These are phyloP conservation scores for Agonopterix heracliana DNA, from an alignment of 2,888 invertebrate species.

Conservation along the genomic window DNA sequence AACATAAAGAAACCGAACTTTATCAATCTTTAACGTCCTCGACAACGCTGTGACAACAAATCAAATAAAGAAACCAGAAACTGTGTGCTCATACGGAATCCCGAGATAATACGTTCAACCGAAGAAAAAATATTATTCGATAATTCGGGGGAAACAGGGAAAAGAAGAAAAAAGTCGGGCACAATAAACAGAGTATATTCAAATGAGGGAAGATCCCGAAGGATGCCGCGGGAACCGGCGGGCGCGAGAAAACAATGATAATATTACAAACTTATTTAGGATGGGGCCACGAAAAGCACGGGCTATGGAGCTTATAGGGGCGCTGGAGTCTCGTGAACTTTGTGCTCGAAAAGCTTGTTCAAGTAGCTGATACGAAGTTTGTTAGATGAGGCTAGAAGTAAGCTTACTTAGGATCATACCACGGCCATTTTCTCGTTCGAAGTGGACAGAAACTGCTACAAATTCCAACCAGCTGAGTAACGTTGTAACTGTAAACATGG, in stretches of 20 bases:
- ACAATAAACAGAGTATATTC: conserved; percentile 70
- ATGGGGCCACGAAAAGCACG: conserved; percentile 33
- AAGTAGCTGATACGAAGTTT: too few species aligned
- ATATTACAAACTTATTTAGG: conserved; percentile 70
- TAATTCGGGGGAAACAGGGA: conserved; percentile 50
- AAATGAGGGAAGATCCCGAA: conserved; percentile 51
- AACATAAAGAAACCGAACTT: background rate
- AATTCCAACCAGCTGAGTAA: too few species aligned
- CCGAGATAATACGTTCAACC: conserved; percentile 52
- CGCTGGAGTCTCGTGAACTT: background rate
- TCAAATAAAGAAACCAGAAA: conserved; percentile 34
- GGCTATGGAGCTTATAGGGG: background rate
- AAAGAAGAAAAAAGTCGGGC: conserved; percentile 42
- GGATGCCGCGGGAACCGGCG: conserved; percentile 22
- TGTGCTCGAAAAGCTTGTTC: too few species aligned
- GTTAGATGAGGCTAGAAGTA: too few species aligned
- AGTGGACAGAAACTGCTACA: too few species aligned
- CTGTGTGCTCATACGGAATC: conserved; percentile 26
- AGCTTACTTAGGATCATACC: too few species aligned
- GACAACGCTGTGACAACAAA: conserved; percentile 25
- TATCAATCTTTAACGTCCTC: conserved; percentile 21
- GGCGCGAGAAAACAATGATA: conserved; percentile 62
- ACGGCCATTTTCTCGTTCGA: too few species aligned
- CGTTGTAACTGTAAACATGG: too few species aligned
- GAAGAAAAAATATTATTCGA: conserved; percentile 57